Percentiles rank a stretch among this genome's conserved stretches.
These are phyloP conservation scores for Calvadosia cruxmelitensis DNA, from an alignment of 30 jellyfish, hydroid and myxozoan species.

Conservation along the genomic window DNA sequence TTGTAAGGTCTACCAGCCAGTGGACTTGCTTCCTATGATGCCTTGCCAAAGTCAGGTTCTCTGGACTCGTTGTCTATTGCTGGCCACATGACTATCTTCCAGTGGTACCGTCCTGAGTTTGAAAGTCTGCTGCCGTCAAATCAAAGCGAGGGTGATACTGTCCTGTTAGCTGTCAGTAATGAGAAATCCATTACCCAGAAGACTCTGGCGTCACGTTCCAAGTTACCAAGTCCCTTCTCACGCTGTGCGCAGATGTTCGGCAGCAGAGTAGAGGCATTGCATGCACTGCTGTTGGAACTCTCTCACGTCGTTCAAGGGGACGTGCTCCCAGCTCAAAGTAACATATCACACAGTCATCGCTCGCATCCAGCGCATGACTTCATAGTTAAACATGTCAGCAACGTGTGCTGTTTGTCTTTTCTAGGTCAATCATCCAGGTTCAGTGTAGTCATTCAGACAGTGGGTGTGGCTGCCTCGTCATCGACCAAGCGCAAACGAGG, in stretches of 20 bases:
- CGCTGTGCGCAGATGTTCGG: not conserved
- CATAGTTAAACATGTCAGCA: too few species aligned
- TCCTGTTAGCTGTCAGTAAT: not conserved
- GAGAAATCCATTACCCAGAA: not conserved
- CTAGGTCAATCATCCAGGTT: not conserved
- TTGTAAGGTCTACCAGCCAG: too few species aligned
- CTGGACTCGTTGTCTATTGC: not conserved
- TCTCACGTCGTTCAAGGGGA: not conserved
- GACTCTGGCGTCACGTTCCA: not conserved
- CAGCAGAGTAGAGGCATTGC: not conserved
- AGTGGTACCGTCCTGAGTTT: not conserved
- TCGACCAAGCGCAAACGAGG: not conserved
- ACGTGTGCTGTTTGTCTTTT: not conserved
- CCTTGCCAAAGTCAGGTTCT: not conserved
- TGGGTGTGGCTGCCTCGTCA: not conserved
- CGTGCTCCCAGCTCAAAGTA: not conserved
- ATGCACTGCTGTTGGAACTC: not conserved
- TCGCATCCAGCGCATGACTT: not conserved
- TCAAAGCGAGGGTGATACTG: not conserved
- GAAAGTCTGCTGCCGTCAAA: not conserved
- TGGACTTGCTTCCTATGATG: too few species aligned
- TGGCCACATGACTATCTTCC: not conserved
- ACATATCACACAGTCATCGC: not conserved
- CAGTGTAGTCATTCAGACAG: not conserved
- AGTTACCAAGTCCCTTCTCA: not conserved